Conservation (phyloP, 1,140 invertebrate species). For the Caerostris extrusa region DNA sequence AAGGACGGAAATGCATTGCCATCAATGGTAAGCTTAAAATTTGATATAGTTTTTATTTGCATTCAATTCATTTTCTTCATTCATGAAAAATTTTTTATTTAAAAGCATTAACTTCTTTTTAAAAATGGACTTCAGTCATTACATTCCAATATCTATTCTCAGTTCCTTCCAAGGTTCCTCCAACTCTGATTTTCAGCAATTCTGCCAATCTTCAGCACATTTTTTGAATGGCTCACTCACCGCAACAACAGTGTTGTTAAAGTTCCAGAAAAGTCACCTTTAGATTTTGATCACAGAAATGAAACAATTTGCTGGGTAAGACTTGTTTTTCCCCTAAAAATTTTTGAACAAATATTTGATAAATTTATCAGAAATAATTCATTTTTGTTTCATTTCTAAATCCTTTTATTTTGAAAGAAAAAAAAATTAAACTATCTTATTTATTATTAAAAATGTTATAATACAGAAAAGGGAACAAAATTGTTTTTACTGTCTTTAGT, state of each 20-base stretch:
- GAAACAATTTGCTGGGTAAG: conserved; percentile 86
- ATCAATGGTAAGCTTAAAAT: conserved; percentile 85
- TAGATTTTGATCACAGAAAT: conserved; percentile 84
- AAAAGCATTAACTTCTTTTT: no score
- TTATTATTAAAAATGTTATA: no score
- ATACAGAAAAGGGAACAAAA: no score
- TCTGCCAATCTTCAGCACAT: conserved; percentile 83
- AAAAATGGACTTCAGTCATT: neutral
- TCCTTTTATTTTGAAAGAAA: neutral
- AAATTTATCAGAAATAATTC: no score
- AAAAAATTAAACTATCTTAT: no score
- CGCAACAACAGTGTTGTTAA: conserved; percentile 79
- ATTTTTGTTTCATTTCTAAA: neutral
- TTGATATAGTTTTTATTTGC: neutral
- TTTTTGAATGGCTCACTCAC: conserved; percentile 83
- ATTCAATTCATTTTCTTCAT: neutral
- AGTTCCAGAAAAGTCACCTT: conserved; percentile 78
- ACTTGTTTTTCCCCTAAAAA: neutral
- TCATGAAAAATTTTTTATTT: no score
- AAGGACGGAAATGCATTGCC: conserved; percentile 79
- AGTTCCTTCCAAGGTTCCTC: conserved; percentile 83
- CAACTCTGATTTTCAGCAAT: conserved; percentile 84
- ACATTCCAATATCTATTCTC: conserved; percentile 76
- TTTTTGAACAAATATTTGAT: no score
- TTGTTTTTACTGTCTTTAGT: no score